Evolutionary conservation across 2,113 vertebrate species (phyloP), one percentile per base, ranked within the genome.

Genomic region (Pagrus major): DNA sequence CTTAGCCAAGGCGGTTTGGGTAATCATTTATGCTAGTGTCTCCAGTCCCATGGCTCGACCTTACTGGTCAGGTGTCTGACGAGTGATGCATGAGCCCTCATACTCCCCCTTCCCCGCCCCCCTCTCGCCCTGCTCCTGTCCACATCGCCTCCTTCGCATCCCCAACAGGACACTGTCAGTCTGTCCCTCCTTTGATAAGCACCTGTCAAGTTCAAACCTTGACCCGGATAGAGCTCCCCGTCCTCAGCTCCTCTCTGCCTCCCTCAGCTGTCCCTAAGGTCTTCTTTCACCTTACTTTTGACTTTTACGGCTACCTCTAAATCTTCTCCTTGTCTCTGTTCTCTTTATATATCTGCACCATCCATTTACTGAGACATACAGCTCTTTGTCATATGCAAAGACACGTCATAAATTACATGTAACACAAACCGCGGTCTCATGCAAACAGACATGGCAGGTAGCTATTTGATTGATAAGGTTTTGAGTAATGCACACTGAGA

Each of bases 1-100:
- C 88, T 86, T 78, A 77, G 86, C 82, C 87, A 76, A 80, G 88
- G 86, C 42, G 37, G 78, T 89, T 80, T 82, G 89, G 89, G 83
- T 92, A 91, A 93, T 94, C 90, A 92, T 86, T 93, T 90, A 92
- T 90, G 87, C 91, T 81, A 67, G 82, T 68, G 84, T 90, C 85
- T 91, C 84, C 78, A 71, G 86, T 91, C 76, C 81, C 44, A n/a
- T 81, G 84, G 83, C 71, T 83, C 27, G 73, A 88, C 90, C 92
- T 91, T 65, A 85, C 85, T 83, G 88, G 89, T 81, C 64, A 7
- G 78, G 71, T 58, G 56, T 82, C 85, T 92, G 91, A 89, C 88
- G 90, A 83, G 86, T 89, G 90, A 94, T 88, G 90, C 85, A 84
- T 86, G 85, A 89, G 78, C 52, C 83, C 72, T 87, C 83, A 60